A percentile compares a stretch with the other conserved stretches of the same genome.
Conservation (phyloP, 2,113 vertebrate species). For the Jacana jacana region DNA sequence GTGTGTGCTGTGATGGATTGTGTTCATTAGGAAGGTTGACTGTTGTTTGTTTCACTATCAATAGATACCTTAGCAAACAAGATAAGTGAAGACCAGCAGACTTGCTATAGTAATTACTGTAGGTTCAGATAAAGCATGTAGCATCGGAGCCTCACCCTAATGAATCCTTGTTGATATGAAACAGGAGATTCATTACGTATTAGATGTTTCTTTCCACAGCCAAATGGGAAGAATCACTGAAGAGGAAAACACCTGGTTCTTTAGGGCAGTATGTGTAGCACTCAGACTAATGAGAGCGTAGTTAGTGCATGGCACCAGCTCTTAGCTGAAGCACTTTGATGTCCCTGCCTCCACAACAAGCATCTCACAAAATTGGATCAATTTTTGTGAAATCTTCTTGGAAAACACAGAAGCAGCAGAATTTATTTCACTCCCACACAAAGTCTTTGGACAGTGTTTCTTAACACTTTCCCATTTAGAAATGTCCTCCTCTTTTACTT, state of each 20-base stretch:
- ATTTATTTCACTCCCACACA: neutral
- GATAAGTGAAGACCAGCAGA: constrained; percentile 57
- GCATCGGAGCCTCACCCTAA: constrained; percentile 38
- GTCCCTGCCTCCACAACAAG: too few relatives aligned
- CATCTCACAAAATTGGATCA: neutral
- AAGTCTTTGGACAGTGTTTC: neutral
- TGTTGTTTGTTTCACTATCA: constrained; percentile 72
- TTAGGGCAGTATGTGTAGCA: neutral
- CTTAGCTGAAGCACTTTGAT: neutral
- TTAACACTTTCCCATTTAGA: neutral
- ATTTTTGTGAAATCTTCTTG: neutral
- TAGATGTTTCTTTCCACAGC: constrained; percentile 26
- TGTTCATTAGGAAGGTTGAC: constrained; percentile 69
- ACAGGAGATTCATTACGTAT: constrained; percentile 42
- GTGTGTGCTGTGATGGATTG: constrained; percentile 65
- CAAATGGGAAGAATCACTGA: neutral
- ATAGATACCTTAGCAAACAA: constrained; percentile 60
- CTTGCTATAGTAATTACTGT: constrained; percentile 68
- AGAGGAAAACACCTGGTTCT: neutral
- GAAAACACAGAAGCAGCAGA: neutral
- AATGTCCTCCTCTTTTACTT: neutral
- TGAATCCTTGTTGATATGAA: constrained; percentile 68
- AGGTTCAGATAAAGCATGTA: constrained; percentile 68
- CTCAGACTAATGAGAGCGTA: neutral
- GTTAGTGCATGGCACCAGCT: neutral